Conservation (phyloP, 2,888 invertebrate species). For the Chydorus sphaericus region DNA sequence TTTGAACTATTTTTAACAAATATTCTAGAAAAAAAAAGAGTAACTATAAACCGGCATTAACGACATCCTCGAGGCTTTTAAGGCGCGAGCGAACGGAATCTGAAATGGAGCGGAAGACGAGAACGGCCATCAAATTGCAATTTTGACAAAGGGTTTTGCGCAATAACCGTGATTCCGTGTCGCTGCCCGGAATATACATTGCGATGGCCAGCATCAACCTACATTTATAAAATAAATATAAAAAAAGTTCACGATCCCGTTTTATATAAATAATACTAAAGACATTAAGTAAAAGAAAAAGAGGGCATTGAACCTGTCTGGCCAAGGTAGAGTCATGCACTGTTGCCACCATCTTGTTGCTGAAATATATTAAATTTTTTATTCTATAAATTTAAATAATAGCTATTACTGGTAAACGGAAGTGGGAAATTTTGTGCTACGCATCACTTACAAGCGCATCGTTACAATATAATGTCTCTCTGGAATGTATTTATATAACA, state of each 20-base stretch:
- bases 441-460: no score
- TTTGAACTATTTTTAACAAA: no score
- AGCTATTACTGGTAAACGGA: no score
- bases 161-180: slow-evolving; percentile 42
- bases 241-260: no score
- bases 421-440: no score
- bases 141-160: slow-evolving; percentile 44
- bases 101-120: slow-evolving; percentile 44
- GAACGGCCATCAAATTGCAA: slow-evolving; percentile 38
- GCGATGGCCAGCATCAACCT: slow-evolving; percentile 40
- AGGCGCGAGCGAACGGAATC: slow-evolving; percentile 43
- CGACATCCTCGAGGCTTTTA: slow-evolving; percentile 40
- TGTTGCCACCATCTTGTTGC: slow-evolving; percentile 15
- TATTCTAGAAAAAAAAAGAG: no score
- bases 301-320: slow-evolving; percentile 9
- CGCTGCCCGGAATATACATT: slow-evolving; percentile 39
- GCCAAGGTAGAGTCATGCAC: slow-evolving; percentile 14
- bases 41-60: slow-evolving; percentile 38
- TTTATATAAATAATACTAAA: no score
- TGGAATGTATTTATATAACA: neutral
- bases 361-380: no score
- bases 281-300: no score
- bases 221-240: no score
- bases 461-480: no score
- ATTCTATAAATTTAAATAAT: no score